Evolutionary conservation across 2,797 vertebrate species (phyloP).

Genomic region (Leuciscus waleckii): DNA sequence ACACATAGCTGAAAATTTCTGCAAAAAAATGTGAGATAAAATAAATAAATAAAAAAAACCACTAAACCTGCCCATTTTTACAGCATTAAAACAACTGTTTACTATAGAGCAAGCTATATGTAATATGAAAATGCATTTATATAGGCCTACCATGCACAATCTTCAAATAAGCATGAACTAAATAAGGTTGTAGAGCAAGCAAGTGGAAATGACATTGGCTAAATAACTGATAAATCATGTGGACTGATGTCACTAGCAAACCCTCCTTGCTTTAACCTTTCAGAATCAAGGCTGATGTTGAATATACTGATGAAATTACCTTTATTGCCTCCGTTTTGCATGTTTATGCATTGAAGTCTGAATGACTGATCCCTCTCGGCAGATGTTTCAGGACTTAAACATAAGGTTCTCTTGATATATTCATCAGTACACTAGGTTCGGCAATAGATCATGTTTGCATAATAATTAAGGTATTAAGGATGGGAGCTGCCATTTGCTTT

Average conservation of each 20-base stretch:
- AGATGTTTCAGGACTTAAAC: constrained; percentile 76
- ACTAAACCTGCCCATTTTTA: not conserved
- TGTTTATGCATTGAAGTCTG: constrained; percentile 71
- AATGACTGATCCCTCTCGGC: constrained; percentile 70
- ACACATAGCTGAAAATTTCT: not conserved
- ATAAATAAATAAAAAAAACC: not conserved
- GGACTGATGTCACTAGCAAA: constrained; percentile 59
- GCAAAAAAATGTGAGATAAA: not conserved
- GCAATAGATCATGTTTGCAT: constrained; percentile 71
- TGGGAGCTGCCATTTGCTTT: constrained; percentile 66
- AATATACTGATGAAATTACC: constrained; percentile 86
- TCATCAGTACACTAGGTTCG: constrained; percentile 76
- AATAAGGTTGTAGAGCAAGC: constrained; percentile 47
- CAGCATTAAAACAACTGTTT: not conserved
- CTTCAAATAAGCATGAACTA: not conserved
- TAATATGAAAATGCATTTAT: not conserved
- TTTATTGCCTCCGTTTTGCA: constrained; percentile 58
- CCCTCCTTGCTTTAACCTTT: constrained; percentile 72
- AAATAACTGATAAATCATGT: constrained; percentile 63
- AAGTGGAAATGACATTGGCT: constrained; percentile 70
- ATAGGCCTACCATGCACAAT: not conserved
- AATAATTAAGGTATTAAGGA: constrained; percentile 71
- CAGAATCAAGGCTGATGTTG: constrained; percentile 67
- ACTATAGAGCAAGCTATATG: not conserved
- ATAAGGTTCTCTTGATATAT: constrained; percentile 78